Base-by-base conservation (phyloP, 2,888 invertebrate species). In the Eupeodes luniger region DNA sequence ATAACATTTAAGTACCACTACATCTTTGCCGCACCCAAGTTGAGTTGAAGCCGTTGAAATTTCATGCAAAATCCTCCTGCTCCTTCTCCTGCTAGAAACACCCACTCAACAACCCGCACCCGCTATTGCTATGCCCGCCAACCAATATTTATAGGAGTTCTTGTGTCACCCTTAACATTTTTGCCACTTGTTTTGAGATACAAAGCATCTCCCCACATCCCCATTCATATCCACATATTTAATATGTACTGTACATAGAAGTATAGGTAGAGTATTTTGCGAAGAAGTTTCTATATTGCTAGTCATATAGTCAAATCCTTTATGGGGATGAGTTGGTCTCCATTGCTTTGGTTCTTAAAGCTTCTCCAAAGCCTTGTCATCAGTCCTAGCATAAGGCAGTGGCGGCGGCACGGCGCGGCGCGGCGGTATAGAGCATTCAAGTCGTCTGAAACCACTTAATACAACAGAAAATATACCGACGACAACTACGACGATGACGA, bases 151-250 rank as follows among this genome's bases (percentile, higher is more conserved):
- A 72, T 72, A 72, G 72, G 72, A 59, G 72, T 72, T 59, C 16
- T 57, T 72, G 55, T 72, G 72, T 72, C 72, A 72, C 77, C 77
- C 75, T 49, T 47, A 70, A 81, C 78, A 57, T 88, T 88, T 81
- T 67, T 88, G 88, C 77, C 78, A 85, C 88, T 88, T 84, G 87
- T 81, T 80, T 87, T 77, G 80, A 80, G 77, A 87, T 77, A 74
- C 77, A 80, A 76, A 77, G 76, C 61, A 83, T 51, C 34, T 36
- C 59, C 44, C 67, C 67, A 34, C 44, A 70, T 57, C 47, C 77
- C n/a, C 74, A 76, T 34, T n/a, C 27, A 27, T 27, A 27, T 27
- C 40, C 40, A n/a, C 40, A 61, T n/a, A 59, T 44, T 55, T 40
- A 11, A 34, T 51, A 44, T 7, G 11, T 49, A 47, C 14, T n/a